Conservation (phyloP, 2,797 vertebrate genomes). For the Petrocephalus schoutedeni region DNA sequence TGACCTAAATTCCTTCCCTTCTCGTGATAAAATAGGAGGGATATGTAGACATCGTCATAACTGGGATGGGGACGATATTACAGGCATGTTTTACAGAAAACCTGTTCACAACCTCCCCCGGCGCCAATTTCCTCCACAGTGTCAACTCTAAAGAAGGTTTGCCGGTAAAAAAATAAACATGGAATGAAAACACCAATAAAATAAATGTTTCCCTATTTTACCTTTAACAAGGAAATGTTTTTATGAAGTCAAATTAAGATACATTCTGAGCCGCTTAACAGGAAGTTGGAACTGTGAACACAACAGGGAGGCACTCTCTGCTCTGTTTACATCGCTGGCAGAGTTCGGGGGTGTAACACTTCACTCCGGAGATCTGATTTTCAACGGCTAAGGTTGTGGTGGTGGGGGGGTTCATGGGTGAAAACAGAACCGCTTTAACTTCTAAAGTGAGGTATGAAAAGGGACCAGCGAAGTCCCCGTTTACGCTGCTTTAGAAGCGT, state of each 20-base stretch:
- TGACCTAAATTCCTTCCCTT: slow-evolving; percentile 34
- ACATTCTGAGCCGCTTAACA: slow-evolving; percentile 2
- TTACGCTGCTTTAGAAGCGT: slow-evolving; percentile 66
- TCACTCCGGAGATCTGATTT: slow-evolving; percentile 70
- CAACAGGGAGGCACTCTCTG: neutral
- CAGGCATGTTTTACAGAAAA: neutral
- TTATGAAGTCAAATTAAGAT: neutral
- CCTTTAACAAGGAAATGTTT: neutral
- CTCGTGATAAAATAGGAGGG: slow-evolving; percentile 26
- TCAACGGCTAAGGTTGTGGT: slow-evolving; percentile 46
- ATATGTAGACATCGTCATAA: neutral
- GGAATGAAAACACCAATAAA: neutral
- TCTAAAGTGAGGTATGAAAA: slow-evolving; percentile 69
- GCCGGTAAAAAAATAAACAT: slow-evolving; percentile 47
- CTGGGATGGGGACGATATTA: neutral
- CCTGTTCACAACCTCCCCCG: neutral
- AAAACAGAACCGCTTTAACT: slow-evolving; percentile 52
- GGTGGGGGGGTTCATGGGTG: slow-evolving; percentile 42
- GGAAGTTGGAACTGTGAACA: neutral
- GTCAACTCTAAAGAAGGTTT: slow-evolving; percentile 35
- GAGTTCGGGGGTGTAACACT: slow-evolving; percentile 63
- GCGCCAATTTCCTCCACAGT: neutral
- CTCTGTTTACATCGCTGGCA: slow-evolving; percentile 23
- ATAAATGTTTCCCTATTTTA: neutral
- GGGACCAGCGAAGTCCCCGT: slow-evolving; percentile 67